phyloP scores from a whole-genome alignment of 2,888 invertebrate genomes.

The Zaprionus lineosus region DNA sequence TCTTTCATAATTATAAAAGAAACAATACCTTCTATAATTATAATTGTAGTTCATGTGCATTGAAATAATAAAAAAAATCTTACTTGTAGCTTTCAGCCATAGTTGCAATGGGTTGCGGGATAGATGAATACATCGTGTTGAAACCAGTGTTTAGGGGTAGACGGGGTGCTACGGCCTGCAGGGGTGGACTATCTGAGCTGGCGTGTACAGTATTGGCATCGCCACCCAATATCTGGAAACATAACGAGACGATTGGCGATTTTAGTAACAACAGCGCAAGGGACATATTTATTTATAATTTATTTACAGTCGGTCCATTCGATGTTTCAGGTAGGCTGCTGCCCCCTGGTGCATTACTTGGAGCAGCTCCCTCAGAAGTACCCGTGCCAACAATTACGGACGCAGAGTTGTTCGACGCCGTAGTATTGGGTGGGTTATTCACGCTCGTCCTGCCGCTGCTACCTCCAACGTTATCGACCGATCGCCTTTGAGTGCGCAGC shows the following conservation, averaged over 20 bases:
- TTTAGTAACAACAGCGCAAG: neutral
- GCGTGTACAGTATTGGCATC: conserved; percentile 82
- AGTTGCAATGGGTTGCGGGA: conserved; percentile 96
- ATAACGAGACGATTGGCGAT: neutral
- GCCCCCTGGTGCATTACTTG: conserved; percentile 45
- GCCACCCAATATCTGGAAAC: conserved; percentile 60
- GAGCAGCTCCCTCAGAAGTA: conserved; percentile 47
- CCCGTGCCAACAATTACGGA: conserved; percentile 35
- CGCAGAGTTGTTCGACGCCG: conserved; percentile 56
- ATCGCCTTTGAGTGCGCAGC: conserved; percentile 93
- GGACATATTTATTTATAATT: neutral
- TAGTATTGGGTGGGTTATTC: conserved; percentile 50
- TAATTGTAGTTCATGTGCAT: no score
- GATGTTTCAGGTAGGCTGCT: conserved; percentile 55
- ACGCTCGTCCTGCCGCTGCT: conserved; percentile 59
- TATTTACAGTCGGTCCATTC: conserved; percentile 59
- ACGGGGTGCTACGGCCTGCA: conserved; percentile 85
- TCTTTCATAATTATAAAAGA: no score
- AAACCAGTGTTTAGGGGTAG: conserved; percentile 92
- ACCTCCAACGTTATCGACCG: conserved; percentile 70
- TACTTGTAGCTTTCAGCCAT: conserved; percentile 95
- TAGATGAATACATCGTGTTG: conserved; percentile 97
- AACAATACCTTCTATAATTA: no score
- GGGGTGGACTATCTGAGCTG: conserved; percentile 83
- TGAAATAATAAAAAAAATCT: conserved; percentile 58